phyloP scores from a whole-genome alignment of 1,140 invertebrate genomes.

The Bombus breviceps region DNA sequence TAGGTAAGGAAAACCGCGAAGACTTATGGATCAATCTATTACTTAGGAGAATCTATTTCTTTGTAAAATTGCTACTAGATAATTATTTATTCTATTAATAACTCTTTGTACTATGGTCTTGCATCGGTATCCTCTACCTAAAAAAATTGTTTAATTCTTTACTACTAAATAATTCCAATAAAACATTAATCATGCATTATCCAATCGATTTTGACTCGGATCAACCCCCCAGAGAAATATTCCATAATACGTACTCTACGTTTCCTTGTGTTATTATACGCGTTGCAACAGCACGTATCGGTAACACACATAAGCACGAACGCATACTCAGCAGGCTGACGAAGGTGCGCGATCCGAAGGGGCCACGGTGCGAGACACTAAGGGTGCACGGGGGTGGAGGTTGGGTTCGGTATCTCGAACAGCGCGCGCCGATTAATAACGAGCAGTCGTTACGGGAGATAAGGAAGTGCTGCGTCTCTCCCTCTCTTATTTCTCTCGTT shows the following conservation, averaged over 20 bases:
- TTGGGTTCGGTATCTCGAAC: conserved; percentile 57
- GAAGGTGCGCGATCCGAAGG: conserved; percentile 22
- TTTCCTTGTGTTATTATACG: not conserved
- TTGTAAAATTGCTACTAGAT: too few species aligned
- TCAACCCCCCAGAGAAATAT: not conserved
- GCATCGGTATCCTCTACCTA: accelerated
- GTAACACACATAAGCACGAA: not conserved
- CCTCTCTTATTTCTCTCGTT: conserved; percentile 69
- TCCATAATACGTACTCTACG: not conserved
- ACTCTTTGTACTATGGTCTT: too few species aligned
- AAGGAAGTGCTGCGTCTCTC: conserved; percentile 70
- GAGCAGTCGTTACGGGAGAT: conserved; percentile 77
- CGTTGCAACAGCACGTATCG: conserved; percentile 18
- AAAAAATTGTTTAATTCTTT: not conserved
- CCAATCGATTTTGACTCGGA: not conserved
- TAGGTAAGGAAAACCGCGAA: too few species aligned
- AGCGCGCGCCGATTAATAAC: conserved; percentile 77
- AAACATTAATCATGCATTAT: not conserved
- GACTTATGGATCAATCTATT: too few species aligned
- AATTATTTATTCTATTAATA: too few species aligned
- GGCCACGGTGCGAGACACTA: not conserved
- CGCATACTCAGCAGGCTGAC: conserved; percentile 1
- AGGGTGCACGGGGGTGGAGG: conserved; percentile 2
- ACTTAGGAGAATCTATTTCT: too few species aligned
- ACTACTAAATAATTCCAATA: too few species aligned